Evolutionary conservation across 64 coral and sea anemone species (phyloP).

Genomic region (Cladopsammia gracilis): DNA sequence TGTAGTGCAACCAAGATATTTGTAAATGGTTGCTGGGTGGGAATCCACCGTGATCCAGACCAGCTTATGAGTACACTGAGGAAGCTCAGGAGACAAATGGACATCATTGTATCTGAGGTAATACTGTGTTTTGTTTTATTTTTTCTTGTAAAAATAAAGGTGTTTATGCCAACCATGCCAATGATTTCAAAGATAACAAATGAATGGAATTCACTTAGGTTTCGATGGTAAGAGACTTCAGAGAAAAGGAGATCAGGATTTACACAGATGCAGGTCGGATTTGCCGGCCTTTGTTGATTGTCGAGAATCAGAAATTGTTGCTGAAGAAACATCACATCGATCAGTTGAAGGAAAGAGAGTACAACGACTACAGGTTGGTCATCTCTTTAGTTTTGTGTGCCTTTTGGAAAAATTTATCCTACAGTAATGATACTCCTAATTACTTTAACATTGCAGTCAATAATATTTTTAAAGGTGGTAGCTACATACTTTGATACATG

Average conservation of each 20-base stretch:
- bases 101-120: conserved; percentile 99
- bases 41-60: conserved; percentile 98
- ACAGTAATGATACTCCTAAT: too few species aligned
- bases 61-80: conserved; percentile 97
- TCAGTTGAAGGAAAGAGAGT: conserved; percentile 98
- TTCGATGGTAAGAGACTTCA: conserved; percentile 98
- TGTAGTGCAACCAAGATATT: conserved; percentile 98
- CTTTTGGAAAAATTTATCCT: too few species aligned
- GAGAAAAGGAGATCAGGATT: conserved; percentile 98
- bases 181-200: neutral
- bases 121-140: neutral
- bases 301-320: conserved; percentile 97
- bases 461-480: too few species aligned
- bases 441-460: too few species aligned
- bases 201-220: conserved; percentile 52
- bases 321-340: conserved; percentile 99
- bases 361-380: conserved; percentile 93
- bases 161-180: neutral
- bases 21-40: conserved; percentile 99
- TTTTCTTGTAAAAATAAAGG: neutral
- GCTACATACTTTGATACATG: too few species aligned
- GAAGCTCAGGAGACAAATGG: conserved; percentile 96
- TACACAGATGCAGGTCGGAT: conserved; percentile 99
- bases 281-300: conserved; percentile 96
- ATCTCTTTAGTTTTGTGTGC: neutral